phyloP scores from a whole-genome alignment of 2,888 invertebrate genomes.

The Seladonia tumulorum region DNA sequence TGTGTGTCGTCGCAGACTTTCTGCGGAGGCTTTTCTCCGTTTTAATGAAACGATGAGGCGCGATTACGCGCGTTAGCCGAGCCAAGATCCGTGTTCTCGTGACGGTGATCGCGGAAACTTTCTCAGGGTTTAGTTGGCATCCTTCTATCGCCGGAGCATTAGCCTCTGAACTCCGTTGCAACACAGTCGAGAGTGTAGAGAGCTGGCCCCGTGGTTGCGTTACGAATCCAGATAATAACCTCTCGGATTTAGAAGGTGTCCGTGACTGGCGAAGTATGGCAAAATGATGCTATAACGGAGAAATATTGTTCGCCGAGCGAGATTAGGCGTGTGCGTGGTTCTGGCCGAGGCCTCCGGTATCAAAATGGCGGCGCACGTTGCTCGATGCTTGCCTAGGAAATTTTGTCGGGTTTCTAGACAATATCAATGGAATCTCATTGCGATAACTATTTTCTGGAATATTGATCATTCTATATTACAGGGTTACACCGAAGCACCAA shows the following conservation, averaged over 20 bases:
- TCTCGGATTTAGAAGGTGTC: background rate
- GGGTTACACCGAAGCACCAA: no score
- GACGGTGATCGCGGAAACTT: conserved; percentile 41
- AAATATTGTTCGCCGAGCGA: background rate
- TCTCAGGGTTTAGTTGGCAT: conserved; percentile 55
- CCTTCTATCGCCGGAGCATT: conserved; percentile 18
- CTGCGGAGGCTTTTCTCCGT: background rate
- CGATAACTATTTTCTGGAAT: background rate
- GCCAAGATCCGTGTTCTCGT: conserved; percentile 37
- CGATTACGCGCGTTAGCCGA: conserved; percentile 21
- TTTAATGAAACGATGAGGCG: conserved; percentile 26
- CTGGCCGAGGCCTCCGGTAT: background rate
- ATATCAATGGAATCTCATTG: background rate
- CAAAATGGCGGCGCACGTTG: background rate
- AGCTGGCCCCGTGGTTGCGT: background rate
- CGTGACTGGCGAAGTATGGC: background rate
- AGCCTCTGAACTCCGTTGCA: conserved; percentile 22
- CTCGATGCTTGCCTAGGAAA: background rate
- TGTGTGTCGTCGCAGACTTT: background rate
- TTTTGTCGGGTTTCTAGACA: background rate
- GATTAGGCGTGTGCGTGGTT: background rate
- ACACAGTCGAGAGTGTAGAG: background rate
- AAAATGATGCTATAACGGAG: background rate
- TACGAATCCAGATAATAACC: background rate
- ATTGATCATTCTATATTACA: no score